Evolutionary conservation across 1,140 invertebrate genomes (phyloP), one percentile per base, ranked within the genome.

Genomic region (Octopus sinensis): DNA sequence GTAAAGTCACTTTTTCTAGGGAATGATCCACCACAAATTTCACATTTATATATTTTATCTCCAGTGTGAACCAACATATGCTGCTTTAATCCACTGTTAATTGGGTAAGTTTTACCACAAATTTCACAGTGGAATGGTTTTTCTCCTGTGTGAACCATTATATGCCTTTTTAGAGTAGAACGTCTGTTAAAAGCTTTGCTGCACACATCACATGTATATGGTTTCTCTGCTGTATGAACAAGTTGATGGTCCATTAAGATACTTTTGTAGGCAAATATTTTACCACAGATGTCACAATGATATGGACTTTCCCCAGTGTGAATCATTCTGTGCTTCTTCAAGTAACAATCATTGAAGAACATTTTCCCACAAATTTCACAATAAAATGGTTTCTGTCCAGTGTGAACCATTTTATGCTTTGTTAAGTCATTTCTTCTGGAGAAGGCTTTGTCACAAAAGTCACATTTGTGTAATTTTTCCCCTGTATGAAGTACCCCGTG

Each of bases 121-220:
- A 96, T 95, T 17, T 95, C 93, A 90, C 96, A 96, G 4, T 94
- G 94, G 90, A 95, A 96, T 1, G 95, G 95, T 87, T 96, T 96
- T 90, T 96, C 95, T 88, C 96, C 96, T 56, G 95, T 96, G 90
- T 96, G 95, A 82, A 85, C 86, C 23, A 87, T 80, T 82, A 82
- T 78, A 53, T 84, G 83, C n/a, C 52, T 71, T 30, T 52, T 79
- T 17, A 84, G 23, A 13, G 56, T 68, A 56, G 86, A 88, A 77
- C 84, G 82, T 68, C 87, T 86, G 51, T 92, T 87, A 84, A 96
- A 96, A 87, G 95, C 95, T 75, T 95, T 92, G 17, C 95, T 95
- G 89, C 95, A 96, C 88, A 96, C 95, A 13, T 95, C 93, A 90
- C 96, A 96, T 4, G 94, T 94, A 90, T 95, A 96, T 1, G 95